phyloP scores from a whole-genome alignment of 2,113 vertebrate species.

The Elaphurus davidianus region DNA sequence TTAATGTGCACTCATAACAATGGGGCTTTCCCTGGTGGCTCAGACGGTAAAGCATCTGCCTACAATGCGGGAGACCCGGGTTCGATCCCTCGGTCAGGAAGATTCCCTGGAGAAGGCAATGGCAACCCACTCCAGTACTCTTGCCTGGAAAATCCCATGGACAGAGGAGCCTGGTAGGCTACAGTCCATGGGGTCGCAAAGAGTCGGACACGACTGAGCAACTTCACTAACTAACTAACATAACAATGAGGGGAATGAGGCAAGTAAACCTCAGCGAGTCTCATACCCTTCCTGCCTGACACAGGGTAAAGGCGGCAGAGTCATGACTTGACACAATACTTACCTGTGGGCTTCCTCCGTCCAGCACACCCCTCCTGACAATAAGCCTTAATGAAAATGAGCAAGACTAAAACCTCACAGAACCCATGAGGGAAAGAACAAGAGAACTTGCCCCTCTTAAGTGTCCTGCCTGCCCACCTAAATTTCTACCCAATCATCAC shows the following conservation, averaged over 20 bases:
- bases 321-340: not conserved
- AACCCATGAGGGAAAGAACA: not conserved
- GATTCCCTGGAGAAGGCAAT: too few relatives aligned
- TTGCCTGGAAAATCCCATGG: too few relatives aligned
- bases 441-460: not conserved
- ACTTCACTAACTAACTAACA: too few relatives aligned
- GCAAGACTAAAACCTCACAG: not conserved
- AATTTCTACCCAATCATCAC: not conserved
- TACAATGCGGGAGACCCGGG: too few relatives aligned
- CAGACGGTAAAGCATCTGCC: too few relatives aligned
- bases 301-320: not conserved
- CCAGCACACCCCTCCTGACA: not conserved
- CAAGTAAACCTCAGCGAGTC: not conserved
- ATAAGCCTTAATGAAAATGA: not conserved
- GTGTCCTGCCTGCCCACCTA: not conserved
- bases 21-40: not conserved
- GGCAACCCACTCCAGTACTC: too few relatives aligned
- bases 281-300: not conserved
- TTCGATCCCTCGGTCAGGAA: too few relatives aligned
- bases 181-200: too few relatives aligned
- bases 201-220: too few relatives aligned
- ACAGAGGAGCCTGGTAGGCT: too few relatives aligned
- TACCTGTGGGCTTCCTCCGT: accelerated
- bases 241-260: not conserved
- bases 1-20: not conserved